Conservation (phyloP, 2,113 vertebrate genomes). For the Maccullochella peelii region DNA sequence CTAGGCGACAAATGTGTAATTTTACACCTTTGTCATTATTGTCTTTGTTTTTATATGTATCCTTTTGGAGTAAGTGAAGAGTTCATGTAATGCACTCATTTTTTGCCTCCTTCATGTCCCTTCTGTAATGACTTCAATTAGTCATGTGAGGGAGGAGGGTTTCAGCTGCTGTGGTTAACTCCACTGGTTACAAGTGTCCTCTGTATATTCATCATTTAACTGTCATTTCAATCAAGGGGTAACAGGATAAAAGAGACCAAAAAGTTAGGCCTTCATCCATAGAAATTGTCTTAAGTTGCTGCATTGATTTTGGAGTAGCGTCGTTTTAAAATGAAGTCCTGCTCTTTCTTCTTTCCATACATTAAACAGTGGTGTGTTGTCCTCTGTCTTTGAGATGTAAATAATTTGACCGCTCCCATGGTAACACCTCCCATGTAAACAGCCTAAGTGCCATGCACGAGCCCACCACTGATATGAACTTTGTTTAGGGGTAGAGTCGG, state of each 20-base stretch:
- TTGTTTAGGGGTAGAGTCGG: slow-evolving; percentile 58
- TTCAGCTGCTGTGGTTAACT: slow-evolving; percentile 54
- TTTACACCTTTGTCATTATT: not conserved
- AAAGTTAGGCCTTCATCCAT: slow-evolving; percentile 10
- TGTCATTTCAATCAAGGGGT: slow-evolving; percentile 6
- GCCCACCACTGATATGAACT: slow-evolving; percentile 61
- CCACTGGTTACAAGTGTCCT: slow-evolving; percentile 6
- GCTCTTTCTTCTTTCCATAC: slow-evolving; percentile 30
- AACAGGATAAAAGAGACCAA: slow-evolving; percentile 26
- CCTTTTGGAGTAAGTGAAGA: slow-evolving; percentile 28
- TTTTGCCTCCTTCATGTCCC: slow-evolving; percentile 61
- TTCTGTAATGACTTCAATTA: slow-evolving; percentile 68
- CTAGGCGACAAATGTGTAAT: slow-evolving; percentile 11
- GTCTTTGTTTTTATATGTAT: slow-evolving; percentile 34
- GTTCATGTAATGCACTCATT: slow-evolving; percentile 38
- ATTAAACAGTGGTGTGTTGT: slow-evolving; percentile 53
- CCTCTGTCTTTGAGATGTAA: slow-evolving; percentile 75
- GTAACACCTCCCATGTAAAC: slow-evolving; percentile 69
- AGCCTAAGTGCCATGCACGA: slow-evolving; percentile 42
- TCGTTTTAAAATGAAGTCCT: slow-evolving; percentile 41
- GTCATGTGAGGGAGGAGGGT: slow-evolving; percentile 51
- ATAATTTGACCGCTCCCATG: slow-evolving; percentile 71
- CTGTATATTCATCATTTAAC: slow-evolving; percentile 39
- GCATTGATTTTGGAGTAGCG: slow-evolving; percentile 34
- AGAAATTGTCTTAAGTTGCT: slow-evolving; percentile 28